These are phyloP conservation scores for Nycticebus coucang DNA, from an alignment of 2,113 vertebrate genomes.

Conservation along the genomic window DNA sequence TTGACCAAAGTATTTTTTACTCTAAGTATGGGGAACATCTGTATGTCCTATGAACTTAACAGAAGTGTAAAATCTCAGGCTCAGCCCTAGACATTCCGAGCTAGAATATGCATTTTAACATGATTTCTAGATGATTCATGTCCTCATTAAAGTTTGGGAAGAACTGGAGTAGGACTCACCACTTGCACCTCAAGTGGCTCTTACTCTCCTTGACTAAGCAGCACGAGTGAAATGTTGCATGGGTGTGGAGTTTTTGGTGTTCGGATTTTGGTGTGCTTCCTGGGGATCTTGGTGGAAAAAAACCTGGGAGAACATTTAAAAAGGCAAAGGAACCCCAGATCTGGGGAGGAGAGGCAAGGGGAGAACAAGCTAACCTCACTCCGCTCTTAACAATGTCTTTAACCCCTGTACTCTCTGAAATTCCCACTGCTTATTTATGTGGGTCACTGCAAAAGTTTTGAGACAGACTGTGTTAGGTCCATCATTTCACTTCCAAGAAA, in stretches of 20 bases:
- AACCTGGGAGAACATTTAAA: background rate
- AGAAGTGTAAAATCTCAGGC: background rate
- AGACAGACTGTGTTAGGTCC: no score
- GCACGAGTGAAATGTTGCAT: background rate
- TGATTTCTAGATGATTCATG: fast-evolving
- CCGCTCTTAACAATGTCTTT: background rate
- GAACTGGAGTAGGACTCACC: background rate
- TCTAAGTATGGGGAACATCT: background rate
- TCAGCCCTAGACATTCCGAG: background rate
- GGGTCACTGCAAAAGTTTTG: no score
- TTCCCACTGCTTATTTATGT: background rate
- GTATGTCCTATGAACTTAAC: background rate
- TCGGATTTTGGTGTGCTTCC: background rate
- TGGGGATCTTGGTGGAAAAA: background rate
- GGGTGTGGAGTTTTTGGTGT: background rate
- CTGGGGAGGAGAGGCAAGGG: background rate
- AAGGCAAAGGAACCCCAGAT: background rate
- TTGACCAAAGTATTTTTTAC: background rate
- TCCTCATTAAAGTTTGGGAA: background rate
- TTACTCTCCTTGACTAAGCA: background rate
- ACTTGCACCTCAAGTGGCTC: background rate
- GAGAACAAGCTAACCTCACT: background rate
- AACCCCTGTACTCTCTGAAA: background rate
- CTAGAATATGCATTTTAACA: background rate
- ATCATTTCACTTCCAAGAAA: no score